These are phyloP conservation scores for Eulemur rufifrons DNA, from an alignment of 2,113 vertebrate species.

Conservation along the genomic window DNA sequence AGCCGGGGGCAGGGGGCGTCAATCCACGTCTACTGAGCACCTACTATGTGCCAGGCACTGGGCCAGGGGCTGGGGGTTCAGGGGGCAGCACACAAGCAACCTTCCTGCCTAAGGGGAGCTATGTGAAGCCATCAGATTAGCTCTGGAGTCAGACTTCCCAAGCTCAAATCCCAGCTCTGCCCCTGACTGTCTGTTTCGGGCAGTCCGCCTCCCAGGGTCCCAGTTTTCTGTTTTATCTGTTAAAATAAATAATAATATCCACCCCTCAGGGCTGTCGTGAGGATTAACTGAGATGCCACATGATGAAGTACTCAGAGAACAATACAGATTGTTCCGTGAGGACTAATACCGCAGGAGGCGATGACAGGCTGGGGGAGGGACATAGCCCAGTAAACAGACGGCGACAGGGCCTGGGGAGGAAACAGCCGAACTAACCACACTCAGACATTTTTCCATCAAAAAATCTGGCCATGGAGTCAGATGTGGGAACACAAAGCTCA, in stretches of 20 bases:
- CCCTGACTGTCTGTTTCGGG: neutral
- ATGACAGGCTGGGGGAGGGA: neutral
- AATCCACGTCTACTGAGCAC: fast-evolving
- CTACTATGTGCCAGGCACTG: neutral
- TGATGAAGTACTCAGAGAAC: fast-evolving
- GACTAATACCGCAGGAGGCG: too few relatives aligned
- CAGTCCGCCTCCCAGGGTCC: fast-evolving
- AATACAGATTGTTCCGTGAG: fast-evolving
- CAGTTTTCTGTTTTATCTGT: neutral
- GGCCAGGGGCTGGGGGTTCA: neutral
- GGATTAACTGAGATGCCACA: fast-evolving
- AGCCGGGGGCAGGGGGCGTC: fast-evolving
- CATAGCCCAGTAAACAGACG: fast-evolving
- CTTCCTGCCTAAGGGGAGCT: neutral
- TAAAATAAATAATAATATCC: neutral
- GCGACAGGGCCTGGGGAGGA: neutral
- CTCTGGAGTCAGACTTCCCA: neutral
- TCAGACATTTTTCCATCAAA: neutral
- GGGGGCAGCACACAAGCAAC: too few relatives aligned
- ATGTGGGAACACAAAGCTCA: too few relatives aligned
- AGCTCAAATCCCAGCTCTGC: neutral
- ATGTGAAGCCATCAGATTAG: fast-evolving
- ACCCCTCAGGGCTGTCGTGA: neutral
- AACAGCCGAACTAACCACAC: neutral
- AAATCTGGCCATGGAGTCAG: neutral